Percentiles rank a stretch among this genome's conserved stretches.
Evolutionary conservation across 2,888 invertebrate species (phyloP).

Genomic region (Epiblema foenella): DNA sequence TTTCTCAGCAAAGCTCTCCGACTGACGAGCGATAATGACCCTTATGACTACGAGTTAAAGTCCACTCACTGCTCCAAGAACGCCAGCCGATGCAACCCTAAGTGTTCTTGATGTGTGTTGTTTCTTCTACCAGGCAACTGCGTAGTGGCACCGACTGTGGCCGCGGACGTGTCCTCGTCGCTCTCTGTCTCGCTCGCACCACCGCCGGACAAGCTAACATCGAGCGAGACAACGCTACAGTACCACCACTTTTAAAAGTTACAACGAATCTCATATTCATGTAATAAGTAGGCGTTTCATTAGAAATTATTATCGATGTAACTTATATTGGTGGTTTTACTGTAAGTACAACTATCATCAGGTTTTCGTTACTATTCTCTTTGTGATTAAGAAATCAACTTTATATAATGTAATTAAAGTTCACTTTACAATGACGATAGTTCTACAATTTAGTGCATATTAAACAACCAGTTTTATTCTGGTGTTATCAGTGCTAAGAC

Average conservation of each 20-base stretch:
- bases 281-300: background rate
- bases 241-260: constrained; percentile 8
- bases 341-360: constrained; percentile 53
- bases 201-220: constrained; percentile 75
- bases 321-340: constrained; percentile 8
- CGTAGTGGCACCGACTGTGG: constrained; percentile 66
- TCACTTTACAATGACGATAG: constrained; percentile 54
- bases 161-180: constrained; percentile 87
- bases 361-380: background rate
- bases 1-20: background rate
- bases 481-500: constrained; percentile 51
- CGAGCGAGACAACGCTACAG: constrained; percentile 61
- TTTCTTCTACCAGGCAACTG: constrained; percentile 65
- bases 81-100: constrained; percentile 72
- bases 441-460: constrained; percentile 63
- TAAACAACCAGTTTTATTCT: constrained; percentile 55
- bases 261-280: background rate
- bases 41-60: constrained; percentile 3
- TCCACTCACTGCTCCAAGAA: constrained; percentile 53
- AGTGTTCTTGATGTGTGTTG: constrained; percentile 81
- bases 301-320: background rate
- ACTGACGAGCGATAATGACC: background rate
- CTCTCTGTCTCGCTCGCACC: constrained; percentile 91
- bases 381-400: background rate
- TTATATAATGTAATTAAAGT: background rate